Conservation (phyloP, 2,888 invertebrate genomes). For the Neocrepidodera transversa region DNA sequence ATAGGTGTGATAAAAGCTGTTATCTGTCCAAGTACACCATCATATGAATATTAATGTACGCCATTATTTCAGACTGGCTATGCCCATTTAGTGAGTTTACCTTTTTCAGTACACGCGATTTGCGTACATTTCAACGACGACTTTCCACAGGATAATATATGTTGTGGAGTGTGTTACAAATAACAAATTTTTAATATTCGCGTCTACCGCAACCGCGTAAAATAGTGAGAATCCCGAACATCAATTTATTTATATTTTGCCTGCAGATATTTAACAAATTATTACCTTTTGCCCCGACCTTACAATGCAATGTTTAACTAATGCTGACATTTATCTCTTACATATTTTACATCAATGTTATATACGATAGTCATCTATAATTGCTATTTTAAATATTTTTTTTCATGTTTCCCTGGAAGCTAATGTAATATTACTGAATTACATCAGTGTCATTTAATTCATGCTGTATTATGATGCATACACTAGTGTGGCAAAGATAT, state of each 20-base stretch:
- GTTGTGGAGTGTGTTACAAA: conserved; percentile 21
- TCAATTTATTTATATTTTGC: conserved; percentile 11
- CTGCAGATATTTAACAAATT: conserved; percentile 4
- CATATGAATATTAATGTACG: conserved; percentile 51
- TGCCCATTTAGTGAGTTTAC: conserved; percentile 44
- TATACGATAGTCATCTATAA: too few relatives aligned
- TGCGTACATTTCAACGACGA: conserved; percentile 35
- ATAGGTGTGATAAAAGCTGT: conserved; percentile 50
- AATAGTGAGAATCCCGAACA: conserved; percentile 13
- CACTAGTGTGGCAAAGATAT: too few relatives aligned
- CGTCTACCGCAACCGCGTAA: background rate
- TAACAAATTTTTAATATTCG: conserved; percentile 18
- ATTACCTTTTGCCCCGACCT: background rate
- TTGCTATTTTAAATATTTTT: too few relatives aligned
- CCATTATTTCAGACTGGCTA: conserved; percentile 47
- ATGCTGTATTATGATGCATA: too few relatives aligned
- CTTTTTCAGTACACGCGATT: conserved; percentile 38
- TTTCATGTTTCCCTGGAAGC: too few relatives aligned
- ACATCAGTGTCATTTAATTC: too few relatives aligned
- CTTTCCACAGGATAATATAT: conserved; percentile 31
- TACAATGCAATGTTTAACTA: background rate
- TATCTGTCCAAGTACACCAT: conserved; percentile 49
- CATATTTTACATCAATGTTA: too few relatives aligned
- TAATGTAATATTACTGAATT: too few relatives aligned
- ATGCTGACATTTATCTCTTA: background rate